A percentile compares a stretch with the other conserved stretches of the same genome.
Conservation (phyloP, 1,140 invertebrate species). For the Dinothrombium tinctorium region DNA sequence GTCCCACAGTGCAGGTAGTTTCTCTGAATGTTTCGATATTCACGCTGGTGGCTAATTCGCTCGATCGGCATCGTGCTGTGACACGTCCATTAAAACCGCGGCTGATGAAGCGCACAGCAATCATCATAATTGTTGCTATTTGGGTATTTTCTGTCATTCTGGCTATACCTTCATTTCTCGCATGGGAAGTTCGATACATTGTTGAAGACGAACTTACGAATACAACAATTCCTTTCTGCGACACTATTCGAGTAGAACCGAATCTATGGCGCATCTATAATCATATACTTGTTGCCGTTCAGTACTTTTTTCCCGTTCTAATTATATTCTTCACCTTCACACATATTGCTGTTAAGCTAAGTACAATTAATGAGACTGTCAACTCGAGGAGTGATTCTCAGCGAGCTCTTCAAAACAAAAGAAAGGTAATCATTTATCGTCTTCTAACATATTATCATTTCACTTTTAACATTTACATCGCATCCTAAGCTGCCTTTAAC, state of each 20-base stretch:
- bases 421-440: too few relatives aligned
- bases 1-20: conserved; percentile 49
- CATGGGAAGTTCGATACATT: conserved; percentile 3
- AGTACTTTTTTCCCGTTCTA: conserved; percentile 46
- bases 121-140: conserved; percentile 6
- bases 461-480: too few relatives aligned
- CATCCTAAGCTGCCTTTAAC: too few relatives aligned
- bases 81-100: conserved; percentile 41
- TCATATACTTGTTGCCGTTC: conserved; percentile 27
- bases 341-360: conserved; percentile 44
- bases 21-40: conserved; percentile 62
- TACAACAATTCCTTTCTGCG: conserved; percentile 30
- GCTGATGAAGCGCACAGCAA: conserved; percentile 4
- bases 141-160: conserved; percentile 6
- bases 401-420: conserved; percentile 47
- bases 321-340: conserved; percentile 52
- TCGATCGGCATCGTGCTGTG: conserved; percentile 62
- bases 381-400: conserved; percentile 35
- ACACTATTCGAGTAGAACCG: conserved; percentile 27
- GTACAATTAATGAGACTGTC: conserved; percentile 45
- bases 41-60: conserved; percentile 54
- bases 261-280: conserved; percentile 28
- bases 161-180: not conserved
- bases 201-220: not conserved
- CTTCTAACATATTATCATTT: too few relatives aligned